A percentile compares a stretch with the other conserved stretches of the same genome.
Conservation (phyloP, 1,140 invertebrate species). For the Heliothis virescens region DNA sequence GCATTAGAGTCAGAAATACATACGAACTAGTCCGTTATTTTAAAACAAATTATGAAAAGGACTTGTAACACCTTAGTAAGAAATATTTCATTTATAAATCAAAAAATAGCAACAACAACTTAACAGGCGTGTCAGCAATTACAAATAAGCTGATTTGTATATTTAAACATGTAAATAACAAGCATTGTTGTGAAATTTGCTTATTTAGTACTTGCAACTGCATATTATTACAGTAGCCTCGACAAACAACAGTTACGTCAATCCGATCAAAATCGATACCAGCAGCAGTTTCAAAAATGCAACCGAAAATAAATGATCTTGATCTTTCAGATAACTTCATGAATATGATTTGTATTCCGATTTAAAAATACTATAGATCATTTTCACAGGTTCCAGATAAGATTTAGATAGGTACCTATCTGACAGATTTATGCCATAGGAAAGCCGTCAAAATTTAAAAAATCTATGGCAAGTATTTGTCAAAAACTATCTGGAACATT, state of each 20-base stretch:
- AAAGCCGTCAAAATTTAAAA: too few species aligned
- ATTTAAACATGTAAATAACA: neutral
- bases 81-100: too few species aligned
- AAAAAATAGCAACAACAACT: slow-evolving; percentile 16
- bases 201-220: neutral
- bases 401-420: too few species aligned
- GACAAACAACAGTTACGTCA: neutral
- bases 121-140: neutral
- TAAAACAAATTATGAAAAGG: neutral
- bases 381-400: too few species aligned
- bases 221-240: neutral
- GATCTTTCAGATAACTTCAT: neutral
- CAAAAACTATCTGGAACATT: too few species aligned
- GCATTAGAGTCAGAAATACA: neutral
- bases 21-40: neutral
- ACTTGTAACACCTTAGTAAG: neutral
- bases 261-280: neutral
- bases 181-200: neutral
- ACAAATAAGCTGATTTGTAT: neutral
- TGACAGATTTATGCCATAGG: too few species aligned
- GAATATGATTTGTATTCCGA: slow-evolving; percentile 5
- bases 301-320: slow-evolving; percentile 10
- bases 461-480: too few species aligned
- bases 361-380: neutral
- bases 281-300: neutral